Base-by-base conservation (phyloP, 1,140 invertebrate genomes). In the Apolygus lucorum region DNA sequence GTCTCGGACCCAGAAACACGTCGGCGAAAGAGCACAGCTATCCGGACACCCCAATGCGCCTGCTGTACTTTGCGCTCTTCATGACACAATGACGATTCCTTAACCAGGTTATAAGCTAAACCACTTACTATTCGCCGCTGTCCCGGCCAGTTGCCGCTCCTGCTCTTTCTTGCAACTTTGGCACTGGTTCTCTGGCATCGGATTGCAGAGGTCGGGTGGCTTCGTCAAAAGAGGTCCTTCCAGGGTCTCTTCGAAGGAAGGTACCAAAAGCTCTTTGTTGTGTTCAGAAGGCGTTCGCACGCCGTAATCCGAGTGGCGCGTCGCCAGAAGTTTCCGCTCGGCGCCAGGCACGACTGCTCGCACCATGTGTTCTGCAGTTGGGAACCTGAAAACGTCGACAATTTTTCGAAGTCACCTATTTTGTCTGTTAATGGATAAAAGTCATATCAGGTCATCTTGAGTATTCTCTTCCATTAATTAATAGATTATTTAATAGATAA, bases 331-430 rank as follows among this genome's bases (percentile, higher is more conserved):
- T 74, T 85, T 84, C 52, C 85, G 75, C 71, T 85, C 84, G 1
- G 84, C 85, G 1, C 85, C 85, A 0, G 85, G 84, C 13, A 87
- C 85, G 82, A 86, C 86, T 34, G 84, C 83, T 68, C 84, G 79
- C 4, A 86, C 85, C 84, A 87, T 86, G 73, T 86, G 84, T 73
- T 87, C 86, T 17, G 86, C 82, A 0, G 83, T 84, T 2, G 84
- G 81, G 75, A 85, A 87, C 63, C 54, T 59, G 54, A 59, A 59
- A 59, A 59, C 4, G 8, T 8, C 34, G 34, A 42, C 34, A n/a
- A n/a, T n/a, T n/a, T n/a, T n/a, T n/a, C n/a, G n/a, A n/a, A n/a
- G n/a, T n/a, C n/a, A n/a, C n/a, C n/a, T n/a, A n/a, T n/a, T n/a
- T n/a, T n/a, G n/a, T n/a, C n/a, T n/a, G n/a, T n/a, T n/a, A n/a